Evolutionary conservation across 2,797 vertebrate species (phyloP).

Genomic region (Decapterus maruadsi): DNA sequence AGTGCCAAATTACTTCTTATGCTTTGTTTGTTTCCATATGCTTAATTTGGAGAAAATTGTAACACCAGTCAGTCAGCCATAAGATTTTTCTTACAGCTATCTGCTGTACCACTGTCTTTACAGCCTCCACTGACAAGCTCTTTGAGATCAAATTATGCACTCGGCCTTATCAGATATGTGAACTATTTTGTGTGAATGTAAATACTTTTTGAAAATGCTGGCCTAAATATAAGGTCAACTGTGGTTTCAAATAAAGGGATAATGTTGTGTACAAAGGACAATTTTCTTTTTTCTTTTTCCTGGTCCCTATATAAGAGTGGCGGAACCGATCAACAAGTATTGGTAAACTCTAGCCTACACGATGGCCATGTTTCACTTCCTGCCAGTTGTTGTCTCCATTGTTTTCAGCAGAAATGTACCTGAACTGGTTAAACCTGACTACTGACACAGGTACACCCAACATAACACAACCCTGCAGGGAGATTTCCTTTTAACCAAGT

Average conservation of each 20-base stretch:
- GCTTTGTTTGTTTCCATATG: conserved; percentile 20
- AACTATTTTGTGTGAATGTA: conserved; percentile 31
- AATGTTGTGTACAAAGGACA: not conserved
- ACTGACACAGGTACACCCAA: conserved; percentile 50
- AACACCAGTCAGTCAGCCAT: not conserved
- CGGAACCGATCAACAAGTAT: not conserved
- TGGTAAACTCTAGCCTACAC: not conserved
- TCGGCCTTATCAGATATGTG: conserved; percentile 46
- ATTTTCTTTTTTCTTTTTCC: conserved; percentile 8
- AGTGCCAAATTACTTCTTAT: conserved; percentile 1
- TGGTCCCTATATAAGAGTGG: not conserved
- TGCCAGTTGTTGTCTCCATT: conserved; percentile 36
- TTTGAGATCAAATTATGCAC: conserved; percentile 56
- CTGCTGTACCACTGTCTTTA: conserved; percentile 5
- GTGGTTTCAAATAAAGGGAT: conserved; percentile 60
- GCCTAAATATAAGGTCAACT: conserved; percentile 3
- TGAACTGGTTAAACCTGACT: conserved; percentile 69
- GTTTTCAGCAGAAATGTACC: conserved; percentile 63
- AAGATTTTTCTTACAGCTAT: not conserved
- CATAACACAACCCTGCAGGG: conserved; percentile 63
- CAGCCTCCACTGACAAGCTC: conserved; percentile 31
- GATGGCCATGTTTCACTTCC: not conserved
- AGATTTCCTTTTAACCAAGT: conserved; percentile 32
- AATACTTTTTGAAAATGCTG: conserved; percentile 31
- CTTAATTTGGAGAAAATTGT: conserved; percentile 7